Base-by-base conservation (phyloP, 2,797 vertebrate genomes). In the Jordanella pulchra region DNA sequence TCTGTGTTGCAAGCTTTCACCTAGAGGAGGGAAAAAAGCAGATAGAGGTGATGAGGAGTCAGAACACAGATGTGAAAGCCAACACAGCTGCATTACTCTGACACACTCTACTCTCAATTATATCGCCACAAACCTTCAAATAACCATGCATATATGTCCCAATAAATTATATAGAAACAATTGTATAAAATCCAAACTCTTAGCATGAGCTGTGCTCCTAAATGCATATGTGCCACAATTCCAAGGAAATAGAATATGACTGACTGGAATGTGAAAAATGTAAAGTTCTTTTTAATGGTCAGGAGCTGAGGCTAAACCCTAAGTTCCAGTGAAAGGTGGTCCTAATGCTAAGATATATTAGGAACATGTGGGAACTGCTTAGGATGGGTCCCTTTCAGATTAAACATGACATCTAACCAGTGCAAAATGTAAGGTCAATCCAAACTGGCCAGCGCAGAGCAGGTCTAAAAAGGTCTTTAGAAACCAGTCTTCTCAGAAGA, bases 1-100 rank as follows among this genome's bases (percentile, higher is more conserved):
- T 94, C 93, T 42, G 79, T 75, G 54, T 92, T 88, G 87, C 95
- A 95, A 11, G 86, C 91, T 85, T 95, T 97, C 68, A 97, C 91
- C 97, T 99, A 86, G 48, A 75, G 66, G 39, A 74, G 67, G 61
- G 53, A 65, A 69, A 67, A 44, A 65, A 71, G 45, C 21, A 75
- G 15, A 64, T 27, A 76, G 63, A 73, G 68, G 21, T 42, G 27
- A 80, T 25, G 65, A 42, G 21, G 50, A 63, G 30, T 58, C 18
- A 21, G 17, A 53, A 53, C 7, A 21, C 17, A 15, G 32, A 27
- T 32, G 56, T 39, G 47, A 72, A 44, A 23, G n/a, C 18, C 14
- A n/a, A 39, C 11, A 27, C 32, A 27, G 2, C 13, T 12, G 14
- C n/a, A 18, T 23, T 3, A 27, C 25, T 27, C 15, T 27, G 44